phyloP scores from a whole-genome alignment of 1,140 invertebrate species.

The Drosophila eugracilis region DNA sequence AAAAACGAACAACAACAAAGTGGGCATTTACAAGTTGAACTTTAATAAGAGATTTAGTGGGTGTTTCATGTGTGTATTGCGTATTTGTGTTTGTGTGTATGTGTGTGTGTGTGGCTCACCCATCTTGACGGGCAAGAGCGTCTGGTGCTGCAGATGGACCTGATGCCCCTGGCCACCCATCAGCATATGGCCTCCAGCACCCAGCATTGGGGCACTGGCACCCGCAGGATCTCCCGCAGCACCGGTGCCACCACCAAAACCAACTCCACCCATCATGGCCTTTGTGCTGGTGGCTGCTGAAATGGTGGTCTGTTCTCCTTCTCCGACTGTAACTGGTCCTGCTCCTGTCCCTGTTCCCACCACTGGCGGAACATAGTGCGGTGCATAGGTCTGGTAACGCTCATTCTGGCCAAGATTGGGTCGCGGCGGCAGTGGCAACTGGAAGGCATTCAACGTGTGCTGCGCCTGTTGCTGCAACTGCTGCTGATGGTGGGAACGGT shows the following conservation, averaged over 20 bases:
- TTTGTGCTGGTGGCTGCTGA: constrained; percentile 26
- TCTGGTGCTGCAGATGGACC: constrained; percentile 73
- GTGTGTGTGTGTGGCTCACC: constrained; percentile 71
- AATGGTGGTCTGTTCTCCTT: constrained; percentile 32
- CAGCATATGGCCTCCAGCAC: constrained; percentile 38
- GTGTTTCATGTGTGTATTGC: constrained; percentile 21
- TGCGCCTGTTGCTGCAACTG: constrained; percentile 55
- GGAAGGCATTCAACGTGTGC: constrained; percentile 56
- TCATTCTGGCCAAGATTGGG: constrained; percentile 47
- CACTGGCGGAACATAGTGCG: constrained; percentile 58
- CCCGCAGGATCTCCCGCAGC: constrained; percentile 14
- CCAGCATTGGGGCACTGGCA: constrained; percentile 19
- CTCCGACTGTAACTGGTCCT: constrained; percentile 1
- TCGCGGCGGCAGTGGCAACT: constrained; percentile 56
- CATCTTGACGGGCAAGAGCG: constrained; percentile 75
- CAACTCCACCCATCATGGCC: constrained; percentile 21
- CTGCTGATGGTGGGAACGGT: constrained; percentile 62
- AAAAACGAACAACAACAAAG: constrained; percentile 61
- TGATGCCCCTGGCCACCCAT: constrained; percentile 63
- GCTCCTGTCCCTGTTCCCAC: constrained; percentile 6
- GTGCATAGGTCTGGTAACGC: constrained; percentile 69
- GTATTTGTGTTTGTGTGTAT: constrained; percentile 14
- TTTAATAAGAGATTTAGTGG: constrained; percentile 24
- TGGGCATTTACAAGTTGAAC: constrained; percentile 40
- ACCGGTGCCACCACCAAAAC: neutral